These are phyloP conservation scores for Andricus quercusramuli DNA, from an alignment of 2,888 invertebrate genomes.

Conservation along the genomic window DNA sequence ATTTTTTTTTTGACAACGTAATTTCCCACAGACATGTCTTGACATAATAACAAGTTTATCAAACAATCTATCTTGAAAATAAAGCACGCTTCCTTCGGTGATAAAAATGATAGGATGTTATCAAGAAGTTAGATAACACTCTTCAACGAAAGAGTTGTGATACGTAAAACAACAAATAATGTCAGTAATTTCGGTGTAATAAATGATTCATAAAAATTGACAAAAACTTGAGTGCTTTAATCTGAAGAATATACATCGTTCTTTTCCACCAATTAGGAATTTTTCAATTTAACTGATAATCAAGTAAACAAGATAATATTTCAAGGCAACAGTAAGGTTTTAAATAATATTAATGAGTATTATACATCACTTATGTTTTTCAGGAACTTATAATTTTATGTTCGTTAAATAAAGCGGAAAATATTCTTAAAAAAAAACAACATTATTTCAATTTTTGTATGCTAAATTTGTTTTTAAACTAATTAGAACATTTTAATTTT, in stretches of 20 bases:
- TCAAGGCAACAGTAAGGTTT: too few relatives aligned
- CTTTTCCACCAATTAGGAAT: not conserved
- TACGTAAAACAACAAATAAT: slow-evolving; percentile 9
- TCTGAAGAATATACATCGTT: not conserved
- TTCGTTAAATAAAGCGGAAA: not conserved
- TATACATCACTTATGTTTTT: too few relatives aligned
- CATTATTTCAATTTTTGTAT: too few relatives aligned
- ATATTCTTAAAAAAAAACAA: not conserved
- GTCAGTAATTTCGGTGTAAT: slow-evolving; percentile 2
- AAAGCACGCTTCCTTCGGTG: slow-evolving; percentile 23
- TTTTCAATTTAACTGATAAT: not conserved
- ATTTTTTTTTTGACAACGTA: not conserved
- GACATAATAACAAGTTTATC: slow-evolving; percentile 34
- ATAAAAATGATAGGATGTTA: slow-evolving; percentile 21
- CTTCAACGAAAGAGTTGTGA: slow-evolving; percentile 16
- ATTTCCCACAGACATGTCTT: slow-evolving; percentile 3
- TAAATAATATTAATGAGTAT: too few relatives aligned
- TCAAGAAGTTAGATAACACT: slow-evolving; percentile 24
- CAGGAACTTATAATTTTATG: too few relatives aligned
- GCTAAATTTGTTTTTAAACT: too few relatives aligned
- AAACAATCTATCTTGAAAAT: slow-evolving; percentile 22
- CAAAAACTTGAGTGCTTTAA: not conserved
- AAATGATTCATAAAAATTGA: slow-evolving; percentile 31
- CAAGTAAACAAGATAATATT: not conserved
- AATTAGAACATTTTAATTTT: too few relatives aligned